Percentiles rank a stretch among this genome's conserved stretches.
Evolutionary conservation across 2,797 vertebrate species (phyloP).

Genomic region (Enteromius trimaculatus): DNA sequence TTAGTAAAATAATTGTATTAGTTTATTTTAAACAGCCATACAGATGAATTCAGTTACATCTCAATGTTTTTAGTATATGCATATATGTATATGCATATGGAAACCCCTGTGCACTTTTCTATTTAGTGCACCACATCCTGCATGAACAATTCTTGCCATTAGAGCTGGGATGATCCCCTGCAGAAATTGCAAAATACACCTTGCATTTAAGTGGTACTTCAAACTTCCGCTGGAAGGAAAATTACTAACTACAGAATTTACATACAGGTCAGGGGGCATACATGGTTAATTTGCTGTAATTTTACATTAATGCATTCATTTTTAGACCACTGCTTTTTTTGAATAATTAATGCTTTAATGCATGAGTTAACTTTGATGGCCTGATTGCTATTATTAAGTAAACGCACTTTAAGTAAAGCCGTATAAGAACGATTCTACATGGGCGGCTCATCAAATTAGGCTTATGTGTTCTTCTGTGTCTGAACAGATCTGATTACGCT

Average conservation of each 20-base stretch:
- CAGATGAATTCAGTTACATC: neutral
- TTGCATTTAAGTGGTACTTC: neutral
- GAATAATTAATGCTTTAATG: neutral
- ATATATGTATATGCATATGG: neutral
- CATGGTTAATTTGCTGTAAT: neutral
- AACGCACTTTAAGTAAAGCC: neutral
- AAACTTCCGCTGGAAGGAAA: neutral
- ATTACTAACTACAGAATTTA: neutral
- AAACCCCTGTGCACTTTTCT: neutral
- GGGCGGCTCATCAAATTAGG: slow-evolving; percentile 35
- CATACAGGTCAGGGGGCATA: neutral
- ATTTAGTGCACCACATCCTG: neutral
- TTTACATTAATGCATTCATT: neutral
- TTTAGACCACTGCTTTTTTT: neutral
- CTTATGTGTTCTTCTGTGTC: slow-evolving; percentile 9
- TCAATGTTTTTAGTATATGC: neutral
- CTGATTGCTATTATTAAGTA: neutral
- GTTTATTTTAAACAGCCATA: neutral
- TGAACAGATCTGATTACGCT: slow-evolving; percentile 41
- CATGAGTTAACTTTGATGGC: neutral
- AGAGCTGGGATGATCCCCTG: neutral
- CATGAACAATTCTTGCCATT: neutral
- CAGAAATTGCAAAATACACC: neutral
- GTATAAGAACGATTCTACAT: neutral
- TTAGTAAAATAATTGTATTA: neutral